A percentile compares a stretch with the other conserved stretches of the same genome.
Conservation (phyloP, 2,113 vertebrate species). For the Porphyrio hochstetteri region DNA sequence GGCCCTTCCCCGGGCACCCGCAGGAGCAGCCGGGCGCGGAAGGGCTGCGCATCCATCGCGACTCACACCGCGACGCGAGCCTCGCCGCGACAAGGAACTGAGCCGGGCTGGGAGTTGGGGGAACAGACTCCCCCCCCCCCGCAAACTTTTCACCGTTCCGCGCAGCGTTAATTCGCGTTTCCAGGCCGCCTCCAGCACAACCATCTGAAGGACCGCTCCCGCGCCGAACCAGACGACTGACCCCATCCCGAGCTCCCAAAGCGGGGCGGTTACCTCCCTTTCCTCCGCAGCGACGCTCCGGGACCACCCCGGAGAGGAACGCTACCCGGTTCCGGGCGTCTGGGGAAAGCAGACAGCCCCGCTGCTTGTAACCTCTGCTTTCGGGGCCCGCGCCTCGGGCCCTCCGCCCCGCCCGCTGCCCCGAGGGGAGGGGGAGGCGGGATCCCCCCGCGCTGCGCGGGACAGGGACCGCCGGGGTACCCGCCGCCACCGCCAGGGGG, state of each 20-base stretch:
- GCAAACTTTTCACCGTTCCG: accelerated
- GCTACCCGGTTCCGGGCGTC: too few species aligned
- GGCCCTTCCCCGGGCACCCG: not conserved
- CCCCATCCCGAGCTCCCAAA: not conserved
- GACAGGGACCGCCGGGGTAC: not conserved
- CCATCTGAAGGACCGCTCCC: not conserved
- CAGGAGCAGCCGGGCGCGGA: not conserved
- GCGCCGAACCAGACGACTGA: not conserved
- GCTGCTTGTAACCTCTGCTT: accelerated
- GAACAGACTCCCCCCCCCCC: too few species aligned
- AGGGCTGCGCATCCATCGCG: not conserved
- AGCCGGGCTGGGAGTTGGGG: too few species aligned
- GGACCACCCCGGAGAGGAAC: accelerated
- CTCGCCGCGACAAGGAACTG: accelerated
- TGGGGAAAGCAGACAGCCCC: not conserved
- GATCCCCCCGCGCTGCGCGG: too few species aligned
- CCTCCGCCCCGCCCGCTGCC: not conserved
- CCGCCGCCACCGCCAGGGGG: not conserved
- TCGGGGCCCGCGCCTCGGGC: not conserved
- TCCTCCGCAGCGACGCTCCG: not conserved
- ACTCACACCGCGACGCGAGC: not conserved
- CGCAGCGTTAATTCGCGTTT: accelerated
- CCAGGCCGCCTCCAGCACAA: not conserved
- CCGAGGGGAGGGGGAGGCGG: not conserved
- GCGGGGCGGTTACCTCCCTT: too few species aligned